Evolutionary conservation across 2,113 vertebrate genomes (phyloP), one percentile per base, ranked within the genome.

Genomic region (Serinus canaria): DNA sequence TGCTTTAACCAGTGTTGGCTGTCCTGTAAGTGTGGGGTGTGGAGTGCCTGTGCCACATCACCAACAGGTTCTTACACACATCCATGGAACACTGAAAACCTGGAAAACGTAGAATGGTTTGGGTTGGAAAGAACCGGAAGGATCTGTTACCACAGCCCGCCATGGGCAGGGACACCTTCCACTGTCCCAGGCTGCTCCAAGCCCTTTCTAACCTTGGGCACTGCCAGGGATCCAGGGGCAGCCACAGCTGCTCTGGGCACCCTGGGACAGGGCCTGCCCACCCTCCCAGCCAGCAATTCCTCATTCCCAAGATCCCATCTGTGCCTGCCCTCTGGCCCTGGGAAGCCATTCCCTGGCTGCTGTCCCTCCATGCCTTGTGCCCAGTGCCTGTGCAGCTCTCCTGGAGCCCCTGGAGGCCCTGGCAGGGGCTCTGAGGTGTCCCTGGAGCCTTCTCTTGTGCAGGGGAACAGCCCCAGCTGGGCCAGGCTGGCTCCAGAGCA

Each of bases 191-290:
- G 12, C 0, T 11, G 27, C 18, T 56, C 21, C 75, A 23, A 70
- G n/a, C 8, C 12, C 22, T 0, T 0, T 15, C 23, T 47, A 63
- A 0, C 28, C 66, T 30, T 11, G 21, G 15, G 1, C 55, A 78
- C 39, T 60, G 0, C 73, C 73, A 69, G 37, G 63, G 73, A 60
- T 86, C 10, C 50, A 66, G 62, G 53, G 53, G 3, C 39, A 76
- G 72, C 25, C 73, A 9, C 83, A 86, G 53, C 46, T 76, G 9
- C 83, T 77, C 72, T 76, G 44, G 24, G 4, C 9, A 68, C 47
- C 63, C 33, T 68, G 53, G 0, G 44, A 37, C 83, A 68, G 52
- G 37, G 44, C 53, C 73, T 77, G 1, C 7, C 25, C 63, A 44
- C 17, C 53, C 63, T 86, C 53, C 3, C 63, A 68, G 6, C 0